Conservation (phyloP, 2,113 vertebrate genomes). For the Hydrochoerus hydrochaeris region DNA sequence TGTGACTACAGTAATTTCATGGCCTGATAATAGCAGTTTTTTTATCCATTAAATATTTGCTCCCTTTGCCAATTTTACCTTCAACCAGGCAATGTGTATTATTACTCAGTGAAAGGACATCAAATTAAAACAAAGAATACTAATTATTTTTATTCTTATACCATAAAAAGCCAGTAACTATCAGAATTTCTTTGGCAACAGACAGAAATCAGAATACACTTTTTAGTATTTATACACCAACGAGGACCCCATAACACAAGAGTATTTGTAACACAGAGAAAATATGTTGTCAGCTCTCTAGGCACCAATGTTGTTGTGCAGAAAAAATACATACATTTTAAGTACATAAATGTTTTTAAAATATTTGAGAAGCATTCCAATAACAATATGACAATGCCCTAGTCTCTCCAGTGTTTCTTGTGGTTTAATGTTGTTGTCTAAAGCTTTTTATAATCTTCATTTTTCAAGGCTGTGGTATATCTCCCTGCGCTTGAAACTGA, state of each 20-base stretch:
- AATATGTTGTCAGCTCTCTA: slow-evolving; percentile 11
- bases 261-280: slow-evolving; percentile 29
- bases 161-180: slow-evolving; percentile 58
- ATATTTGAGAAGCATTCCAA: neutral
- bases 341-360: slow-evolving; percentile 24
- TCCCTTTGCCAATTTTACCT: slow-evolving; percentile 69
- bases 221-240: neutral
- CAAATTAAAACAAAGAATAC: slow-evolving; percentile 64
- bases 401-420: neutral
- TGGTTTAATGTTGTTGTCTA: neutral
- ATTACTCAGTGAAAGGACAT: slow-evolving; percentile 62
- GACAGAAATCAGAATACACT: slow-evolving; percentile 5
- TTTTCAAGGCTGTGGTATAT: neutral
- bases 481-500: neutral
- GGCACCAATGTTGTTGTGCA: neutral
- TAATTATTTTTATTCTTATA: slow-evolving; percentile 64
- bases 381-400: neutral
- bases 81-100: slow-evolving; percentile 14
- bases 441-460: neutral
- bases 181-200: slow-evolving; percentile 64
- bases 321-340: slow-evolving; percentile 26
- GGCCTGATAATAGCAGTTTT: slow-evolving; percentile 67
- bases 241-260: neutral
- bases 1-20: slow-evolving; percentile 69
- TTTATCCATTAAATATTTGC: slow-evolving; percentile 64